These are phyloP conservation scores for Liasis olivaceus DNA, from an alignment of 2,797 vertebrate genomes.

Conservation along the genomic window DNA sequence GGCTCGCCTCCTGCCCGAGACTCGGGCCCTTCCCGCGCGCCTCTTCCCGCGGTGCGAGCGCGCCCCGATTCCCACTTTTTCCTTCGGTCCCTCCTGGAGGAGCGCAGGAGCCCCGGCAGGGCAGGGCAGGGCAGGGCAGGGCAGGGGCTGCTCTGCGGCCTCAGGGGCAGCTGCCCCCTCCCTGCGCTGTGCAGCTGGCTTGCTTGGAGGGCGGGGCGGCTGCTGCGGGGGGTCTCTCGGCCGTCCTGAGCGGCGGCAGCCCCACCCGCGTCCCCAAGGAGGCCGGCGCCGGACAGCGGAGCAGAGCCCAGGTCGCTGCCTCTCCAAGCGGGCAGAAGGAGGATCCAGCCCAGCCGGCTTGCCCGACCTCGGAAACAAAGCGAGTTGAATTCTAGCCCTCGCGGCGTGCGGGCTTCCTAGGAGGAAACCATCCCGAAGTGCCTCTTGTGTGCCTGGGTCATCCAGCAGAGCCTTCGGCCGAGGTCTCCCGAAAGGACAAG, in stretches of 20 bases:
- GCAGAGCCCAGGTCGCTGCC: neutral
- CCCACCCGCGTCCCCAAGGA: neutral
- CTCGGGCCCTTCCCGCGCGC: neutral
- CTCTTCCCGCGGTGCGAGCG: neutral
- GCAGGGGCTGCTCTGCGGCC: neutral
- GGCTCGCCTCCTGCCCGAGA: too few relatives aligned
- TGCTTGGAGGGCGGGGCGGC: neutral
- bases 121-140: neutral
- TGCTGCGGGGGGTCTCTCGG: neutral
- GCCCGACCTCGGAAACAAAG: neutral
- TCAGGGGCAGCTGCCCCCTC: too few relatives aligned
- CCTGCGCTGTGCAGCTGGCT: neutral
- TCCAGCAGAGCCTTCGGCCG: too few relatives aligned
- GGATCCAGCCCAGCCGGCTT: neutral
- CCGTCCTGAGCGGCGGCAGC: neutral
- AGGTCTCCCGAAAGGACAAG: too few relatives aligned
- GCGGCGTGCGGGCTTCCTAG: too few relatives aligned
- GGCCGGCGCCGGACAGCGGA: neutral
- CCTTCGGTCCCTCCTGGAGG: too few relatives aligned
- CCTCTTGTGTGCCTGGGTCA: too few relatives aligned
- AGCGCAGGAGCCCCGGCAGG: too few relatives aligned
- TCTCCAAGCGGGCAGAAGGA: neutral
- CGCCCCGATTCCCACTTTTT: neutral
- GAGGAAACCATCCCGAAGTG: too few relatives aligned
- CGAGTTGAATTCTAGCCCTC: neutral